A percentile compares a stretch with the other conserved stretches of the same genome.
phyloP scores from a whole-genome alignment of 2,888 invertebrate species.

The Brachyptera risi region DNA sequence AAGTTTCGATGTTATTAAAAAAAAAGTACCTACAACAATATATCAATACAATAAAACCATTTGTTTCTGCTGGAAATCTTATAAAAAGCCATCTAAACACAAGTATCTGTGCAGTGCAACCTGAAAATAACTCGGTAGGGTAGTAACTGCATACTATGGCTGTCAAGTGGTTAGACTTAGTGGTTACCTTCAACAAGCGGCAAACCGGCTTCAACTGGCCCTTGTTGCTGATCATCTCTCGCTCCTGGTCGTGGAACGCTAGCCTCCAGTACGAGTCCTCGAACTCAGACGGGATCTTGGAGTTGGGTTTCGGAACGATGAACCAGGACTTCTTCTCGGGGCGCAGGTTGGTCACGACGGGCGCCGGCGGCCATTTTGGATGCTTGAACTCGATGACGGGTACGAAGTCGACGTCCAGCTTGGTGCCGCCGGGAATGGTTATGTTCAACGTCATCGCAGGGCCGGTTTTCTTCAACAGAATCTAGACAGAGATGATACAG shows the following conservation, averaged over 20 bases:
- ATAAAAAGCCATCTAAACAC: too few species aligned
- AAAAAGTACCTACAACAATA: too few species aligned
- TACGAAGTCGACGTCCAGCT: slow-evolving; percentile 52
- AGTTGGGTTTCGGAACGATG: slow-evolving; percentile 25
- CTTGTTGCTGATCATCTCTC: slow-evolving; percentile 48
- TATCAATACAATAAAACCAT: too few species aligned
- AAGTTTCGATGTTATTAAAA: too few species aligned
- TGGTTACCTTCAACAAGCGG: slow-evolving; percentile 22
- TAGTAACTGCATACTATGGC: too few species aligned
- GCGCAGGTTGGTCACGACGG: background rate
- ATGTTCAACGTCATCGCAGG: slow-evolving; percentile 26
- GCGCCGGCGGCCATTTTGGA: slow-evolving; percentile 42
- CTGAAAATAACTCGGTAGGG: too few species aligned
- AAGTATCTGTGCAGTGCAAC: too few species aligned
- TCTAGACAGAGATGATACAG: background rate
- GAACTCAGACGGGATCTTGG: background rate
- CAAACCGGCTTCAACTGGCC: slow-evolving; percentile 44
- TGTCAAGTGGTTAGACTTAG: background rate
- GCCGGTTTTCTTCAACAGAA: slow-evolving; percentile 21
- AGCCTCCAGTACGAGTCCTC: slow-evolving; percentile 47
- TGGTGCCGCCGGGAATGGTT: background rate
- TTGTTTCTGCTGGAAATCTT: too few species aligned
- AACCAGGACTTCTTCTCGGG: slow-evolving; percentile 20
- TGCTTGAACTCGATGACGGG: slow-evolving; percentile 50
- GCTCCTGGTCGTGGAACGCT: slow-evolving; percentile 55